A percentile compares a stretch with the other conserved stretches of the same genome.
phyloP scores from a whole-genome alignment of 2,888 invertebrate species.

The Tetropium fuscum region DNA sequence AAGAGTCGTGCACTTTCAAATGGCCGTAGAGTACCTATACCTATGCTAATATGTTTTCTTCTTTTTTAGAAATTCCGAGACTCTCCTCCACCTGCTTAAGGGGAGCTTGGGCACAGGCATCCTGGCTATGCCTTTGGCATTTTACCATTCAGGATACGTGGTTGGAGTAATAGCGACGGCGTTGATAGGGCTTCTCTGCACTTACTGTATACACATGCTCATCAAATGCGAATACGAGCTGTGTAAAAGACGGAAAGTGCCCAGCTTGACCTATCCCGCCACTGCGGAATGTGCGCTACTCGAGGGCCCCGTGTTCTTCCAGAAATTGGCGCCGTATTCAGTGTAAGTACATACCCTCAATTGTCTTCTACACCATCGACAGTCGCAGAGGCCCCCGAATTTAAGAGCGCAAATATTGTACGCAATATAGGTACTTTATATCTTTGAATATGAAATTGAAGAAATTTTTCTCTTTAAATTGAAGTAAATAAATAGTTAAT shows the following conservation, averaged over 20 bases:
- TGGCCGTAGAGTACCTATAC: too few species aligned
- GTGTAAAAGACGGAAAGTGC: slow-evolving; percentile 70
- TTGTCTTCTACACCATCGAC: too few species aligned
- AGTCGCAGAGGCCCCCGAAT: too few species aligned
- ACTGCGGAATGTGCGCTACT: slow-evolving; percentile 83
- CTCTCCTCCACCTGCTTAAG: slow-evolving; percentile 87
- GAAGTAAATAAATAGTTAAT: too few species aligned
- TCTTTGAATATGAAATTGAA: too few species aligned
- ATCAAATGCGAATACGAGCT: slow-evolving; percentile 77
- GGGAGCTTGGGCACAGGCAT: slow-evolving; percentile 94
- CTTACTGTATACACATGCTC: slow-evolving; percentile 94
- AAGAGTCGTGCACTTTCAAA: too few species aligned
- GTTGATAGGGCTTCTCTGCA: slow-evolving; percentile 88
- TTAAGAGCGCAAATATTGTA: too few species aligned
- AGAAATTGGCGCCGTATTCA: slow-evolving; percentile 73
- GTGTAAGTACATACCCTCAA: slow-evolving; percentile 73
- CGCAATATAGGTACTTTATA: too few species aligned
- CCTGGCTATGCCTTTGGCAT: slow-evolving; percentile 90
- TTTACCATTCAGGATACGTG: slow-evolving; percentile 84
- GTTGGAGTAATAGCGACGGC: slow-evolving; percentile 86
- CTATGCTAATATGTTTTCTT: slow-evolving; percentile 21
- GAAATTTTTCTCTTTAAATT: too few species aligned
- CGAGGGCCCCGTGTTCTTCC: slow-evolving; percentile 80
- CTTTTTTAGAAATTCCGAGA: slow-evolving; percentile 78
- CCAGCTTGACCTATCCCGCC: slow-evolving; percentile 80